phyloP scores from a whole-genome alignment of 2,797 vertebrate genomes.

The Ctenopoma kingsleyae region DNA sequence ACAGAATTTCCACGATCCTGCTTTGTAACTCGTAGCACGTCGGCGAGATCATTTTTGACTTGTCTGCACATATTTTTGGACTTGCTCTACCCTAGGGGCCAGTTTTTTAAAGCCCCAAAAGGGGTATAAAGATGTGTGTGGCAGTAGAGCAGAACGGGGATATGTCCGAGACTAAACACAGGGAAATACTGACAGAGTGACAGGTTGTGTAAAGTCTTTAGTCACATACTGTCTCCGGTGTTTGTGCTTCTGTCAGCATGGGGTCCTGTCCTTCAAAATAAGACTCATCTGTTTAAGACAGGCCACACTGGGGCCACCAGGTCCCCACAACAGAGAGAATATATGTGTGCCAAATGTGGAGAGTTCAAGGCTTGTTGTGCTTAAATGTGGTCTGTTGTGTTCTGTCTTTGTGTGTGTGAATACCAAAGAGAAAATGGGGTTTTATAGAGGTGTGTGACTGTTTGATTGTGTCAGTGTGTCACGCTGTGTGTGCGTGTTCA shows the following conservation, averaged over 20 bases:
- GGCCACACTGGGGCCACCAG: conserved; percentile 67
- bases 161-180: conserved; percentile 43
- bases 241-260: conserved; percentile 76
- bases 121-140: conserved; percentile 13
- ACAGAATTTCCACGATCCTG: too few species aligned
- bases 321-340: conserved; percentile 54
- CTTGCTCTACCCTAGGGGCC: too few species aligned
- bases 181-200: conserved; percentile 59
- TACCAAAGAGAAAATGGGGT: conserved; percentile 36
- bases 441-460: conserved; percentile 40
- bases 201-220: conserved; percentile 67
- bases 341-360: conserved; percentile 53
- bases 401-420: conserved; percentile 45
- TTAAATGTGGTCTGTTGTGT: conserved; percentile 51
- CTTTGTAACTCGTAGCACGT: too few species aligned
- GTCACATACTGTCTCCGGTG: conserved; percentile 63
- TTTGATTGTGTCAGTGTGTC: conserved; percentile 32
- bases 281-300: conserved; percentile 62
- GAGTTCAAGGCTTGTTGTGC: conserved; percentile 48
- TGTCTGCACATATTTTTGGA: too few species aligned
- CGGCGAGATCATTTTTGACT: too few species aligned
- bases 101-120: neutral
- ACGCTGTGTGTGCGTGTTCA: conserved; percentile 20
- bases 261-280: conserved; percentile 77
- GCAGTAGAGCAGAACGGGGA: conserved; percentile 41